Percentiles rank a stretch among this genome's conserved stretches.
These are phyloP conservation scores for Speoplatyrhinus poulsoni DNA, from an alignment of 2,113 vertebrate species.

Conservation along the genomic window DNA sequence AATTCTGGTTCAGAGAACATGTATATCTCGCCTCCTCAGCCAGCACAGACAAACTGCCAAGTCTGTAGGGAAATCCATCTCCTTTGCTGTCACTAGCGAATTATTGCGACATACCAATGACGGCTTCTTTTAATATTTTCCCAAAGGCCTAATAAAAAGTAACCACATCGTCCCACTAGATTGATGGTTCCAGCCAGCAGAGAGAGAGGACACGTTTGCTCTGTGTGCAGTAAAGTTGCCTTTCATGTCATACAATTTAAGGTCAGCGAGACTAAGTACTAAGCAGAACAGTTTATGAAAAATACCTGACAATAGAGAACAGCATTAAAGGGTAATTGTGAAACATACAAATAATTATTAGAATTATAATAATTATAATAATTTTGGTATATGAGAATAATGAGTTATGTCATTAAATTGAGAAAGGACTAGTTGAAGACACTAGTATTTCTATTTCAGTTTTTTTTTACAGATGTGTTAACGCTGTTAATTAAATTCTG, in stretches of 20 bases:
- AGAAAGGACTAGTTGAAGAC: not conserved
- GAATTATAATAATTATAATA: not conserved
- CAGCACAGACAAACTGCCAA: constrained; percentile 68
- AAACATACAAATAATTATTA: not conserved
- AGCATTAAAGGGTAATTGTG: constrained; percentile 29
- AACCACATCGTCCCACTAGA: constrained; percentile 50
- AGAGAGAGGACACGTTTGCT: constrained; percentile 33
- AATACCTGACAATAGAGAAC: not conserved
- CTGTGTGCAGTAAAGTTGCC: constrained; percentile 44
- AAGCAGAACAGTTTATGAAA: not conserved
- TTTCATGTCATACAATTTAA: constrained; percentile 55
- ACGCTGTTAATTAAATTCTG: constrained; percentile 77
- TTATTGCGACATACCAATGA: constrained; percentile 60
- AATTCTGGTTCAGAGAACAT: constrained; percentile 65
- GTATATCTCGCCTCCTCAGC: constrained; percentile 51
- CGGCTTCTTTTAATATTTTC: constrained; percentile 72
- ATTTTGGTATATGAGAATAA: not conserved
- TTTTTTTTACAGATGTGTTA: constrained; percentile 63
- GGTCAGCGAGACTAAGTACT: constrained; percentile 36
- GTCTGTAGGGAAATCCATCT: constrained; percentile 72
- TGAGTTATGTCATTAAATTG: no score
- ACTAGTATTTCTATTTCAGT: constrained; percentile 38
- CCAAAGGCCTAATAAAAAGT: constrained; percentile 58
- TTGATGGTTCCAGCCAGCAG: constrained; percentile 50
- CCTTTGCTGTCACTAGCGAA: constrained; percentile 62